These are phyloP conservation scores for Pectinophora gossypiella DNA, from an alignment of 1,140 invertebrate genomes.

Conservation along the genomic window DNA sequence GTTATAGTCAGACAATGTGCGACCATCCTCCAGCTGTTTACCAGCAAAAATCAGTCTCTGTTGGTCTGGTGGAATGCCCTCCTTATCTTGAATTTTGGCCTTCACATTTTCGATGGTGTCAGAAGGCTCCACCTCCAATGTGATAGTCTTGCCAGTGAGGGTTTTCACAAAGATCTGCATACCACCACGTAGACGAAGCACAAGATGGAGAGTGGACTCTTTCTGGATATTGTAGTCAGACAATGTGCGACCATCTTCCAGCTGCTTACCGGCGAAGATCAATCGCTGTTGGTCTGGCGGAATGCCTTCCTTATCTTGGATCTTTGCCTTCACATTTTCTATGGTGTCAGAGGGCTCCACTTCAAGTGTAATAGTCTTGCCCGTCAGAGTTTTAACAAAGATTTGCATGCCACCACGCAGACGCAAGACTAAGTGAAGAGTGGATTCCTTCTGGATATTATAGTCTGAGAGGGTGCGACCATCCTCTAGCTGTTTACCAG, in stretches of 20 bases:
- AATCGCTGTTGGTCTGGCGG: conserved; percentile 26
- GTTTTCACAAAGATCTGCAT: conserved; percentile 75
- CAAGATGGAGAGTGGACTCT: conserved; percentile 30
- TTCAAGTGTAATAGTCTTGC: conserved; percentile 47
- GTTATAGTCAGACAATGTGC: conserved; percentile 36
- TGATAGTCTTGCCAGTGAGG: conserved; percentile 69
- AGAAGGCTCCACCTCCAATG: conserved; percentile 31
- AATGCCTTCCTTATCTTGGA: conserved; percentile 29
- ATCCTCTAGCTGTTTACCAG: no score
- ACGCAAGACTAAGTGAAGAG: conserved; percentile 31
- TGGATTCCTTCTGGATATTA: conserved; percentile 38
- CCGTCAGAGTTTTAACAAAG: conserved; percentile 35
- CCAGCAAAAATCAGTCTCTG: conserved; percentile 76
- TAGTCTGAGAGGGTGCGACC: conserved; percentile 34
- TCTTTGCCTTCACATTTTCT: conserved; percentile 31
- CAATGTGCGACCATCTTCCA: conserved; percentile 38
- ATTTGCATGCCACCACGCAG: conserved; percentile 39
- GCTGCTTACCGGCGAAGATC: conserved; percentile 32
- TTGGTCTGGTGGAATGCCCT: conserved; percentile 36
- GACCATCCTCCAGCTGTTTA: conserved; percentile 35
- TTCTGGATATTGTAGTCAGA: conserved; percentile 39
- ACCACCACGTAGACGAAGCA: conserved; percentile 30
- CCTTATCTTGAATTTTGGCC: conserved; percentile 35
- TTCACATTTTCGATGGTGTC: conserved; percentile 37
- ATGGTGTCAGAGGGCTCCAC: conserved; percentile 35